phyloP scores from a whole-genome alignment of 2,113 vertebrate species.

The Petrocephalus zakoni region DNA sequence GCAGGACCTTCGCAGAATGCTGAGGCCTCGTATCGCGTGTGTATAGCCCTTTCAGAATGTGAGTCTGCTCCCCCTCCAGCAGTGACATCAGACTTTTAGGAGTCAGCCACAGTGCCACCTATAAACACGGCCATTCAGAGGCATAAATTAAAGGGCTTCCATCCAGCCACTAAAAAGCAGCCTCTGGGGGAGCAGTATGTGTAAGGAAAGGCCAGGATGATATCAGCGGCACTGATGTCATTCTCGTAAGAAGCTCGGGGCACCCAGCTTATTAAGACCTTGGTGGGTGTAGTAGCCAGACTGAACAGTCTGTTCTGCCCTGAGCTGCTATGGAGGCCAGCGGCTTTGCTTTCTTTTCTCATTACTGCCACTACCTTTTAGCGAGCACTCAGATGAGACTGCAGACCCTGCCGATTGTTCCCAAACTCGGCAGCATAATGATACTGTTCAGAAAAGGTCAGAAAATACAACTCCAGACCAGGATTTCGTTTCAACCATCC shows the following conservation, averaged over 20 bases:
- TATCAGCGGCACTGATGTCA: neutral
- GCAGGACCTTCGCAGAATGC: conserved; percentile 18
- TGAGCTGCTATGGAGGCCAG: neutral
- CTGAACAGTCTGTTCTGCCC: neutral
- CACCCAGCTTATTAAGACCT: neutral
- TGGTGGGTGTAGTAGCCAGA: neutral
- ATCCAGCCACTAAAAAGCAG: conserved; percentile 24
- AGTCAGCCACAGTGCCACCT: conserved; percentile 31
- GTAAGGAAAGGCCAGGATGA: conserved; percentile 9
- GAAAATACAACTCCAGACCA: neutral
- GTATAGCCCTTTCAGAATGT: conserved; percentile 13
- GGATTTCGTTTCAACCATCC: too few species aligned
- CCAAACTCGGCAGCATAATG: neutral
- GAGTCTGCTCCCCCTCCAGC: conserved; percentile 35
- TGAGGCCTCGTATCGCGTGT: conserved; percentile 17
- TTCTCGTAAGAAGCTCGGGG: neutral
- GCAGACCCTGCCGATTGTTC: neutral
- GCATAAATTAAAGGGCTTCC: conserved; percentile 23
- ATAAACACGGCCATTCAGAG: conserved; percentile 35
- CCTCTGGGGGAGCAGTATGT: neutral
- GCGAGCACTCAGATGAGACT: neutral
- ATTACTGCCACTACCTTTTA: neutral
- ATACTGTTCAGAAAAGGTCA: neutral
- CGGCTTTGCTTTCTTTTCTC: neutral
- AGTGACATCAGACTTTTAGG: conserved; percentile 43